A percentile compares a stretch with the other conserved stretches of the same genome.
Conservation (phyloP, 1,140 invertebrate genomes). For the Drosophila azteca region DNA sequence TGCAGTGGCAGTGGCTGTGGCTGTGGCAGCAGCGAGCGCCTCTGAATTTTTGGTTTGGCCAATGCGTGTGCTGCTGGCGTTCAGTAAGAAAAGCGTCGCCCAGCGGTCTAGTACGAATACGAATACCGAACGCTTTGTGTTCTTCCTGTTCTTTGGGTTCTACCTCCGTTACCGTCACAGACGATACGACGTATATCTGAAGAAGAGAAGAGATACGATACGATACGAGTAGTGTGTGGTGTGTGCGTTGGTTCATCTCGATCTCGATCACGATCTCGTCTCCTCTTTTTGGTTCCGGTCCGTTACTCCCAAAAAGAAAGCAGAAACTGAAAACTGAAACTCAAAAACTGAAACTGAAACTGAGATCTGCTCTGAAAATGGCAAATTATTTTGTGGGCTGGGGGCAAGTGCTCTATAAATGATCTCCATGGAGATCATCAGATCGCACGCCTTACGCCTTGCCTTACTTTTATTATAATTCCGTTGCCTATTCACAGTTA, state of each 20-base stretch:
- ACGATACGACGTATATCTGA: slow-evolving; percentile 12
- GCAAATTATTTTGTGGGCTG: too few relatives aligned
- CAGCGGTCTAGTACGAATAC: slow-evolving; percentile 83
- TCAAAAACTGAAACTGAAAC: too few relatives aligned
- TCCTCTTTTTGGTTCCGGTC: slow-evolving; percentile 57
- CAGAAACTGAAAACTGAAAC: slow-evolving; percentile 7
- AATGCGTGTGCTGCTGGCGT: slow-evolving; percentile 79
- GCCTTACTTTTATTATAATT: too few relatives aligned
- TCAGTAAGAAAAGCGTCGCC: slow-evolving; percentile 84
- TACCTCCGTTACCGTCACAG: slow-evolving; percentile 4
- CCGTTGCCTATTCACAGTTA: neutral
- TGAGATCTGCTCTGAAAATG: too few relatives aligned
- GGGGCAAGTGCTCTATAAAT: too few relatives aligned
- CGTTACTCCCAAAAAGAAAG: slow-evolving; percentile 36
- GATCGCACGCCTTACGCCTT: too few relatives aligned
- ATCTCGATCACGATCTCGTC: too few relatives aligned
- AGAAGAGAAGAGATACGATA: neutral
- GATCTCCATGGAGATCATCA: too few relatives aligned
- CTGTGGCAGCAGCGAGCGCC: slow-evolving; percentile 54
- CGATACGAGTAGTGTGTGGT: too few relatives aligned
- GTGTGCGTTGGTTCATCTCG: slow-evolving; percentile 73
- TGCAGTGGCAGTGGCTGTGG: slow-evolving; percentile 49
- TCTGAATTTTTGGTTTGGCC: slow-evolving; percentile 75
- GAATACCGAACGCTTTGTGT: slow-evolving; percentile 79
- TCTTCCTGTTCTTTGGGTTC: slow-evolving; percentile 27